Percentiles rank a stretch among this genome's conserved stretches.
phyloP scores from a whole-genome alignment of 1,140 invertebrate species.

The Drosophila erecta region DNA sequence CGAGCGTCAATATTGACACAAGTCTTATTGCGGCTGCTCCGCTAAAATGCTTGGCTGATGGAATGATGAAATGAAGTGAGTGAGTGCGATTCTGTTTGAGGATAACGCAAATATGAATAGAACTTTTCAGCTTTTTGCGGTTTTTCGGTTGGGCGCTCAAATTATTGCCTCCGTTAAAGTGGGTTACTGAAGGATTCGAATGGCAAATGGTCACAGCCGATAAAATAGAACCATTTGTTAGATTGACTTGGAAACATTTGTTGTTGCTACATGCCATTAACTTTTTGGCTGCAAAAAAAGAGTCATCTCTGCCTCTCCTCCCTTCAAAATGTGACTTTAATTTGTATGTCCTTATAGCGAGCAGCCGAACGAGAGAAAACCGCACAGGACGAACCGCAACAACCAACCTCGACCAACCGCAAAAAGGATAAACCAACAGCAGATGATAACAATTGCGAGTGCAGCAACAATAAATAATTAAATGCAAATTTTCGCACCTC shows the following conservation, averaged over 20 bases:
- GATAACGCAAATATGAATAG: constrained; percentile 46
- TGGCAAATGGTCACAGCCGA: not conserved
- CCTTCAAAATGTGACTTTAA: constrained; percentile 14
- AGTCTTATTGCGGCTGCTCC: constrained; percentile 56
- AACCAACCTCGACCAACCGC: constrained; percentile 25
- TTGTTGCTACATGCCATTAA: not conserved
- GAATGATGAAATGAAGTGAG: constrained; percentile 33
- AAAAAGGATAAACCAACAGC: constrained; percentile 22
- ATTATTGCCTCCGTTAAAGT: not conserved
- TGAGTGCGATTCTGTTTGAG: constrained; percentile 12
- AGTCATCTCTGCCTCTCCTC: not conserved
- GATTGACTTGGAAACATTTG: too few species aligned
- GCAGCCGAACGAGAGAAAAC: constrained; percentile 4
- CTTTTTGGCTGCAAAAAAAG: not conserved
- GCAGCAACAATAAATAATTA: constrained; percentile 61
- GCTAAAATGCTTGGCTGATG: constrained; percentile 23
- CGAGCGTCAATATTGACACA: constrained; percentile 78
- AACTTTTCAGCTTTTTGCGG: constrained; percentile 30
- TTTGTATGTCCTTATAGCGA: not conserved
- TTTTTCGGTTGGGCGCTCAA: constrained; percentile 7
- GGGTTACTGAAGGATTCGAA: not conserved
- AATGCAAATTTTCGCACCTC: constrained; percentile 67
- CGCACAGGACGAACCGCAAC: constrained; percentile 31
- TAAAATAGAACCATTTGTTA: not conserved
- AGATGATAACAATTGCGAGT: constrained; percentile 47